Base-by-base conservation (phyloP, 2,888 invertebrate species). In the Andricus curvator region DNA sequence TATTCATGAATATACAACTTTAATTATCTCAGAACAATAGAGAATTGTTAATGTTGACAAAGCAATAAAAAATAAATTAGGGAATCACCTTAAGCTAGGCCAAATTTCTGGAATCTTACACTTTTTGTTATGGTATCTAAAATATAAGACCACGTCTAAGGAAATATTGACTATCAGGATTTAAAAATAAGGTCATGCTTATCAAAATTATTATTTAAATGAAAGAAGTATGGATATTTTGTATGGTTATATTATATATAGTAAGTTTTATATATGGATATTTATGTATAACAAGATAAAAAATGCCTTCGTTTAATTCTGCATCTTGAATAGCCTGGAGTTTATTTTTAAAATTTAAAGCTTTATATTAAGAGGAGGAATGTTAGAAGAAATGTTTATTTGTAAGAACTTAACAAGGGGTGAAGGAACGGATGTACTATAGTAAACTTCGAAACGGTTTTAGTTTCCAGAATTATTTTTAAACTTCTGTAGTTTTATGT, bases 381-480 rank as follows among this genome's bases (percentile, higher is more conserved):
- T 60, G 60, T 13, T 22, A 11, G 60, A 13, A 60, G 20, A 9
- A 33, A 66, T 66, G 20, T 66, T 37, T 66, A 37, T 33, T 66
- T 66, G 37, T 37, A 37, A 17, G 20, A 66, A 9, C 37, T 66
- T 33, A 66, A 29, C 66, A 15, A 29, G 66, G 37, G 66, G 22
- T 22, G 60, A 60, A 60, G 60, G 60, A 60, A 60, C 60, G 22
- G n/a, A 13, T 60, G 22, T 60, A 60, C 2, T 22, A n/a, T 9
- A 56, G 11, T 22, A n/a, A 60, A 13, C 13, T 11, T 22, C 13
- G 11, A 22, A 60, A 22, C 22, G 2, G 60, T 60, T 22, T 60
- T 60, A 22, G 4, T 60, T 60, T 60, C n/a, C 22, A 60, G n/a
- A 60, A 60, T 60, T 41, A 67, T 67, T 67, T 67, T 67, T 41